These are phyloP conservation scores for Salpingus planirostris DNA, from an alignment of 2,888 invertebrate species.

Conservation along the genomic window DNA sequence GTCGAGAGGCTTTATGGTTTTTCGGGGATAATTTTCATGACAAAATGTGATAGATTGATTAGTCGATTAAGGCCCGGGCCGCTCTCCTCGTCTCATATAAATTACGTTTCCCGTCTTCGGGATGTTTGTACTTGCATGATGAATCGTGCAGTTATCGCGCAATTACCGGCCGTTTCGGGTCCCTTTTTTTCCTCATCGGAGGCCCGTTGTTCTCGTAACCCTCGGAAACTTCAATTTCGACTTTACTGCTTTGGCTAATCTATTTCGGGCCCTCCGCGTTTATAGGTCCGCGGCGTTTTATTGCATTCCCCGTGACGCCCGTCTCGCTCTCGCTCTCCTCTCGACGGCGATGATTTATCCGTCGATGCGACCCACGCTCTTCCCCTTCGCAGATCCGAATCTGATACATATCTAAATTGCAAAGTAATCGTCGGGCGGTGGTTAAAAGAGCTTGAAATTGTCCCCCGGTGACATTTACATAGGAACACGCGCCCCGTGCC, in stretches of 20 bases:
- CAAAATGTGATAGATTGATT: slow-evolving; percentile 38
- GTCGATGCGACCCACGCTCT: background rate
- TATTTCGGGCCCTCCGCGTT: no score
- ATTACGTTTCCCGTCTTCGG: slow-evolving; percentile 28
- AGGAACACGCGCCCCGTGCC: slow-evolving; percentile 27
- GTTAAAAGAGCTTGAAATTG: slow-evolving; percentile 45
- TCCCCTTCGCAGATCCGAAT: slow-evolving; percentile 7
- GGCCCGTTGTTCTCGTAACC: no score
- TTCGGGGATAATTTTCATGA: slow-evolving; percentile 35
- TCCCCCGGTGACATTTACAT: slow-evolving; percentile 38
- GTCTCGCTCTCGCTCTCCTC: no score
- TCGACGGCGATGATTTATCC: no score
- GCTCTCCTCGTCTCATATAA: slow-evolving; percentile 17
- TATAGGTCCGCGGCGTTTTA: no score
- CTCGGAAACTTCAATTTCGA: no score
- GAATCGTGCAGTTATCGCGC: slow-evolving; percentile 32
- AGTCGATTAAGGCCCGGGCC: slow-evolving; percentile 29
- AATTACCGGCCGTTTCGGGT: slow-evolving; percentile 24
- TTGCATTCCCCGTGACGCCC: no score
- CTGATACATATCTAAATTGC: slow-evolving; percentile 43
- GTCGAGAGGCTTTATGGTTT: slow-evolving; percentile 24
- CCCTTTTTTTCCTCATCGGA: slow-evolving; percentile 10
- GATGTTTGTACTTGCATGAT: slow-evolving; percentile 32
- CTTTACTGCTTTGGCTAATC: no score
- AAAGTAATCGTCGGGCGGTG: slow-evolving; percentile 42